phyloP scores from a whole-genome alignment of 2,888 invertebrate species.

The Megamerina dolium region DNA sequence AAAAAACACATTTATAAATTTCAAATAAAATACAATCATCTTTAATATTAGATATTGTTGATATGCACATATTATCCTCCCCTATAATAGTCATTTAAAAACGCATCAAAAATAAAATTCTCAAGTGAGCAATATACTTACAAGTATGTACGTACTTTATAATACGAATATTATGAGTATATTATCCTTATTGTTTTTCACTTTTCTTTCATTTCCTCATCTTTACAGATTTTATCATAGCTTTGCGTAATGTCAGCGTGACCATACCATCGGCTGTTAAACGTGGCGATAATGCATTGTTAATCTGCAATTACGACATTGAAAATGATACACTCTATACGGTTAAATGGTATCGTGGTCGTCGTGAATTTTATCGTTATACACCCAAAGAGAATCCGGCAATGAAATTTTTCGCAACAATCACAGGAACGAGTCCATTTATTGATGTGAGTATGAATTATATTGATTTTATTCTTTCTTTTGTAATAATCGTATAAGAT shows the following conservation, averaged over 20 bases:
- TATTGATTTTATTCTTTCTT: too few relatives aligned
- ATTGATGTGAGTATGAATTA: slow-evolving; percentile 62
- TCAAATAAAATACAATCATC: too few relatives aligned
- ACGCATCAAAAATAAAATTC: too few relatives aligned
- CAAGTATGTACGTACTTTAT: too few relatives aligned
- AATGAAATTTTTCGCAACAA: slow-evolving; percentile 67
- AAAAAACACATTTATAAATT: too few relatives aligned
- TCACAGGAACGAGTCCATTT: slow-evolving; percentile 18
- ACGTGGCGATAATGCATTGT: slow-evolving; percentile 59
- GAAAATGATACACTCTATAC: slow-evolving; percentile 75
- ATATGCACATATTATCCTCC: too few relatives aligned
- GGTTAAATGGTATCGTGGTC: slow-evolving; percentile 85
- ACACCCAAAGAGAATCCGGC: slow-evolving; percentile 68
- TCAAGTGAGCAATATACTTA: too few relatives aligned
- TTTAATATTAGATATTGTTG: too few relatives aligned
- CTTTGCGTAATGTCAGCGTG: slow-evolving; percentile 60
- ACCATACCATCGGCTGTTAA: slow-evolving; percentile 63
- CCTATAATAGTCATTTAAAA: too few relatives aligned
- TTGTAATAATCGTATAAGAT: too few relatives aligned
- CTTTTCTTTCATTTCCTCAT: slow-evolving; percentile 7
- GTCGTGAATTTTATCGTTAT: slow-evolving; percentile 76
- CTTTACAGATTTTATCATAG: slow-evolving; percentile 37
- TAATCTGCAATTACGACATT: slow-evolving; percentile 73
- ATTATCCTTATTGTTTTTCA: background rate
- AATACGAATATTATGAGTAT: background rate